Evolutionary conservation across 2,113 vertebrate species (phyloP).

Genomic region (Steatornis caripensis): DNA sequence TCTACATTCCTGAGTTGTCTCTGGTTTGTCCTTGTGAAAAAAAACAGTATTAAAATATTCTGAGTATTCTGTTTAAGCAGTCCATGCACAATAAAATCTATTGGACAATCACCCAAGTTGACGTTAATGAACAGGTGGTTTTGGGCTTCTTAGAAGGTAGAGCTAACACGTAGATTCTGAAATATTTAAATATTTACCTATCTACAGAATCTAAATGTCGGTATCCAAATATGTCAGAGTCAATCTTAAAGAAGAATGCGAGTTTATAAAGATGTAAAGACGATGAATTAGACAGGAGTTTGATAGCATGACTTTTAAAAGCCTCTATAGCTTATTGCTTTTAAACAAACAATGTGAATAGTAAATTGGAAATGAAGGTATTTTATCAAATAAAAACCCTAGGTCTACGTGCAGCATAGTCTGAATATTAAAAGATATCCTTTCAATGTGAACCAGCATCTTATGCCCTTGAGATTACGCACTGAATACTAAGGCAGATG

Average conservation of each 20-base stretch:
- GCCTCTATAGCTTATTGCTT: background rate
- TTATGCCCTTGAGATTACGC: background rate
- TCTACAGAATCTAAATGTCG: background rate
- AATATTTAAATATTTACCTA: background rate
- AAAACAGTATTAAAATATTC: background rate
- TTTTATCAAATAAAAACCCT: background rate
- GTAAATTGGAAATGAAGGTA: background rate
- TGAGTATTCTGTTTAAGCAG: background rate
- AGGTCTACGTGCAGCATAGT: background rate
- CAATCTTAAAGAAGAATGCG: background rate
- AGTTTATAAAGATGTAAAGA: background rate
- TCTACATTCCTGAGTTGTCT: background rate
- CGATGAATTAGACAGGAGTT: background rate
- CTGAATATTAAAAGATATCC: background rate
- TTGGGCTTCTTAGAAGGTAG: background rate
- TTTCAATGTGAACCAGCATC: background rate
- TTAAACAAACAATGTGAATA: background rate
- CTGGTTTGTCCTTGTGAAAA: background rate
- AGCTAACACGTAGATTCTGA: background rate
- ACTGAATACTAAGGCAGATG: background rate
- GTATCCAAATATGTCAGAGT: background rate
- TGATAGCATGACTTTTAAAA: background rate
- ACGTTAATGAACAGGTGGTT: background rate
- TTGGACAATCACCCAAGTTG: background rate
- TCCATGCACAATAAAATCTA: background rate